Base-by-base conservation (phyloP, 1,140 invertebrate species). In the Ectropis grisescens region DNA sequence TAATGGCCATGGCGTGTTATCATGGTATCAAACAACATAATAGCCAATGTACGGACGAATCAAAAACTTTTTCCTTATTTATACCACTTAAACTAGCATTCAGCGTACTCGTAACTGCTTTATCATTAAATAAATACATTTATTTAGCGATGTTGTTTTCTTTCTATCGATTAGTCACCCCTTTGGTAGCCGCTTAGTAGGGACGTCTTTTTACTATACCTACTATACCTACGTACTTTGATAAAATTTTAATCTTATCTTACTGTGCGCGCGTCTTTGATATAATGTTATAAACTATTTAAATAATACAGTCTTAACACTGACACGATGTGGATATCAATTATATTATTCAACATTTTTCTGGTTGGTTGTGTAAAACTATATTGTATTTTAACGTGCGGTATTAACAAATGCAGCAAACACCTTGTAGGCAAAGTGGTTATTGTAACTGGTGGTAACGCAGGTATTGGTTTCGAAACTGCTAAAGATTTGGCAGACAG, bases 391-490 rank as follows among this genome's bases (percentile, higher is more conserved):
- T 10, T 26, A 10, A 26, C 24, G 10, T 26, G n/a, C 24, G 24
- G 24, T 2, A 26, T 26, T 26, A 10, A 6, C 31, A 69, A 43
- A 36, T 57, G 38, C 24, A 72, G 57, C 37, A 50, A 33, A 35
- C 70, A 70, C 58, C 43, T 75, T 36, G 57, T 70, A 1, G 62
- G 85, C 1, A 64, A 61, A 42, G 49, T 57, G 1, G 88, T 88
- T 9, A 85, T 93, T n/a, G 84, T 93, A 1, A 93, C 91, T 7
- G 92, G 92, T 9, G 88, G 87, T 1, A 92, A 90, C 65, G 86
- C 86, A 25, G 92, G 95, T 8, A 94, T 97, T 50, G 95, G 95
- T 3, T 91, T 89, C 78, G 91, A 93, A 68, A 89, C 91, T 9
- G 90, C 88, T 0, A 61, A 79, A 33, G 88, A 90, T 90, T 40